Percentiles rank a stretch among this genome's conserved stretches.
These are phyloP conservation scores for Morpho achilles DNA, from an alignment of 2,888 invertebrate genomes.

Conservation along the genomic window DNA sequence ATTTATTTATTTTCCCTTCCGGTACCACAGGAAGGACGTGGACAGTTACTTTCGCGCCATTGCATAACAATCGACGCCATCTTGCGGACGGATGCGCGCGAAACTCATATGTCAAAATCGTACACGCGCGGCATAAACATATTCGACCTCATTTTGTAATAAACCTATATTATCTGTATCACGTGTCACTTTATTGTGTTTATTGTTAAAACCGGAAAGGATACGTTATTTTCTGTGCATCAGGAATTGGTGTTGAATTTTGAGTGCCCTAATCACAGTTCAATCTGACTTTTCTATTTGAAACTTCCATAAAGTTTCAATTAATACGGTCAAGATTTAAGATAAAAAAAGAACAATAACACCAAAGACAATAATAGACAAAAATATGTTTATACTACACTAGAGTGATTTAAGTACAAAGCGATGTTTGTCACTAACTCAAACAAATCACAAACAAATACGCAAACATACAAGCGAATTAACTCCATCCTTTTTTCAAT, in stretches of 20 bases:
- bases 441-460: too few relatives aligned
- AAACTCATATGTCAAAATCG: constrained; percentile 26
- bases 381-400: too few relatives aligned
- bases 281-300: too few relatives aligned
- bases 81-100: constrained; percentile 34
- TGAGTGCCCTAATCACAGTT: too few relatives aligned
- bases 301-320: too few relatives aligned
- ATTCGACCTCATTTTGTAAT: constrained; percentile 21
- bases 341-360: too few relatives aligned
- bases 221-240: neutral
- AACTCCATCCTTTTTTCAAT: too few relatives aligned
- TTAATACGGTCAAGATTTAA: too few relatives aligned
- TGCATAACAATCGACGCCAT: constrained; percentile 47
- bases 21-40: constrained; percentile 42
- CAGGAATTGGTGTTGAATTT: neutral
- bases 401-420: too few relatives aligned
- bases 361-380: too few relatives aligned
- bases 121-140: constrained; percentile 17
- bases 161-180: constrained; percentile 7
- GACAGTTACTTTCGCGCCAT: constrained; percentile 50
- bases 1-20: constrained; percentile 38
- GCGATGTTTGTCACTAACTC: too few relatives aligned
- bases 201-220: constrained; percentile 6
- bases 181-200: constrained; percentile 7
- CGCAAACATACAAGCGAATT: too few relatives aligned